Conservation (phyloP, 1,140 invertebrate genomes). For the Sminthurides bifidus region DNA sequence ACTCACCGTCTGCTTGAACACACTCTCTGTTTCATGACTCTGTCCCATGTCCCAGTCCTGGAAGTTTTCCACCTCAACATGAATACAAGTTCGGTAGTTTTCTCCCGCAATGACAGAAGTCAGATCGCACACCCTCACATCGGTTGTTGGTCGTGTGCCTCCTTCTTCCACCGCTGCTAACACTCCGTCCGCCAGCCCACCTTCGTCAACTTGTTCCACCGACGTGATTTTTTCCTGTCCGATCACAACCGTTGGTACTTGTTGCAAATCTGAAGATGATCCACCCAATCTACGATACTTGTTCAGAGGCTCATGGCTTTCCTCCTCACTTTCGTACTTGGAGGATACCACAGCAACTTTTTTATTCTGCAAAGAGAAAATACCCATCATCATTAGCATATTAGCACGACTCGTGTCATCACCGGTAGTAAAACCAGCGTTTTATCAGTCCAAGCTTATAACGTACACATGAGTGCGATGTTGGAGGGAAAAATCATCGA, state of each 20-base stretch:
- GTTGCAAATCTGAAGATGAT: background rate
- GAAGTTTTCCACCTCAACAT: conserved; percentile 11
- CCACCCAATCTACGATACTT: conserved; percentile 27
- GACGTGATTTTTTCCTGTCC: background rate
- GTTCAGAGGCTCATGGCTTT: conserved; percentile 25
- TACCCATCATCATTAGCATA: too few species aligned
- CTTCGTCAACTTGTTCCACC: background rate
- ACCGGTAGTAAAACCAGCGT: too few species aligned
- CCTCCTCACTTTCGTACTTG: conserved; percentile 25
- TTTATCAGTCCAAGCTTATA: conserved; percentile 1
- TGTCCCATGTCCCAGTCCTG: conserved; percentile 26
- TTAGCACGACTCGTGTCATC: too few species aligned
- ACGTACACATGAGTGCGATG: background rate
- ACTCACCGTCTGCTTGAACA: conserved; percentile 29
- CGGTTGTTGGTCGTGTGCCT: too few species aligned
- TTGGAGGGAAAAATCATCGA: too few species aligned
- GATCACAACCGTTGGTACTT: too few species aligned
- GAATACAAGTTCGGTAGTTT: background rate
- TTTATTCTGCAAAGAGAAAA: conserved; percentile 15
- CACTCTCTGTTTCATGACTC: conserved; percentile 27
- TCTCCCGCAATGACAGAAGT: background rate
- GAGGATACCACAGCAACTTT: conserved; percentile 7
- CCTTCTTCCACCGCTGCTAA: background rate
- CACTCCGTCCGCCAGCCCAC: background rate
- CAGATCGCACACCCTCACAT: background rate